A percentile compares a stretch with the other conserved stretches of the same genome.
phyloP scores from a whole-genome alignment of 2,113 vertebrate genomes.

The Nesogale talazaci region DNA sequence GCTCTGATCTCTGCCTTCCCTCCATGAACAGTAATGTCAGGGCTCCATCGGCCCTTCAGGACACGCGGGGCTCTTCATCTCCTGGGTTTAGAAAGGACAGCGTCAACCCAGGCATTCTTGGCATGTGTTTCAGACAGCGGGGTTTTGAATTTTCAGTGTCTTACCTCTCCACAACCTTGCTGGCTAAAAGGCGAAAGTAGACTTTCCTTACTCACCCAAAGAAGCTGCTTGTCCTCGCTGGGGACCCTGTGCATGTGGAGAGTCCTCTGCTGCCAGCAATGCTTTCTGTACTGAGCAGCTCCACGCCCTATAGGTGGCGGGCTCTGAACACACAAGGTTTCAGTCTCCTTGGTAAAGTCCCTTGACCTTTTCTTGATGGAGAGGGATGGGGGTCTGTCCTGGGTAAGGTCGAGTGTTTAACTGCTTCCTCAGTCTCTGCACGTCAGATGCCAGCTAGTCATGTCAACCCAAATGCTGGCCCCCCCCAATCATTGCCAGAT shows the following conservation, averaged over 20 bases:
- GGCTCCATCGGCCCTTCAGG: constrained; percentile 25
- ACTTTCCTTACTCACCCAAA: not conserved
- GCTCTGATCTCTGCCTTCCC: not conserved
- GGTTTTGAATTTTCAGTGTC: not conserved
- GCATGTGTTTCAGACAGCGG: not conserved
- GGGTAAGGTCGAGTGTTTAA: rapidly evolving
- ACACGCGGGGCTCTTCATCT: not conserved
- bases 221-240: not conserved
- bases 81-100: constrained; percentile 6
- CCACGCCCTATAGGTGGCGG: not conserved
- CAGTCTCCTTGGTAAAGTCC: rapidly evolving
- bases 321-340: rapidly evolving
- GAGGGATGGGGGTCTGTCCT: not conserved
- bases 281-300: rapidly evolving
- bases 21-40: not conserved
- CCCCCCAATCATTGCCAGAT: not conserved
- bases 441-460: not conserved
- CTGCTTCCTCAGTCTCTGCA: not conserved
- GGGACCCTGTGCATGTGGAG: not conserved
- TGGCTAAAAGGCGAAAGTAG: not conserved
- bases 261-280: not conserved
- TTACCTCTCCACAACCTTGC: not conserved
- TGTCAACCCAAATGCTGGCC: not conserved
- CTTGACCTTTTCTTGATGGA: not conserved
- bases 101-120: constrained; percentile 25